These are phyloP conservation scores for Hemiprocne comata DNA, from an alignment of 2,113 vertebrate species.

Conservation along the genomic window DNA sequence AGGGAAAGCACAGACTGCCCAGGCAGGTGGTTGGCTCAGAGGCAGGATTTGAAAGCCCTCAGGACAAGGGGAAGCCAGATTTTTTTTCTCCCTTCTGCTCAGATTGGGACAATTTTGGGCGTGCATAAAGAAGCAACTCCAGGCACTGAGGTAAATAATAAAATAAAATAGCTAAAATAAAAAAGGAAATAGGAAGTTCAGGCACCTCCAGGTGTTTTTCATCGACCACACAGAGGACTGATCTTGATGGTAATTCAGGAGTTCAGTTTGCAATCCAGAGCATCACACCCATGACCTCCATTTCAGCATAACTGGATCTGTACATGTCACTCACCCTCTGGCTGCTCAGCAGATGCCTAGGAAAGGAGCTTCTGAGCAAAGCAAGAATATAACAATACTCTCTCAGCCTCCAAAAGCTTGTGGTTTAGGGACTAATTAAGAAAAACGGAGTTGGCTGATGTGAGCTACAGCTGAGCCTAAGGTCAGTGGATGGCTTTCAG, in stretches of 20 bases:
- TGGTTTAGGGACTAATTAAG: not conserved
- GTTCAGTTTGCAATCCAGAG: not conserved
- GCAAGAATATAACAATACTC: not conserved
- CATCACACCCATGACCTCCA: not conserved
- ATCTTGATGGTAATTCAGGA: not conserved
- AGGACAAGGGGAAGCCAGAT: not conserved
- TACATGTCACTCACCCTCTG: not conserved
- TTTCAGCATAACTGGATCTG: not conserved
- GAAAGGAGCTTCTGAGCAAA: not conserved
- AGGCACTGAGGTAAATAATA: not conserved
- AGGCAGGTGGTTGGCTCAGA: not conserved
- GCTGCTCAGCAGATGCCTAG: not conserved
- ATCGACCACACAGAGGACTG: not conserved
- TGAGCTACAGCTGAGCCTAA: not conserved
- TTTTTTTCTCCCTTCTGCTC: not conserved
- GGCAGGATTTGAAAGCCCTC: not conserved
- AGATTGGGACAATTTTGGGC: not conserved
- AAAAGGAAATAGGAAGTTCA: not conserved
- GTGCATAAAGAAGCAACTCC: accelerated
- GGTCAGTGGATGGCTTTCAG: not conserved
- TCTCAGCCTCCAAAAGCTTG: not conserved
- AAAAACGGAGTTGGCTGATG: not conserved
- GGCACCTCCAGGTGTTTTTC: not conserved
- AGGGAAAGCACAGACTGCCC: not conserved
- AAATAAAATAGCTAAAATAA: not conserved